Base-by-base conservation (phyloP, 2,113 vertebrate species). In the Leuciscus idus region DNA sequence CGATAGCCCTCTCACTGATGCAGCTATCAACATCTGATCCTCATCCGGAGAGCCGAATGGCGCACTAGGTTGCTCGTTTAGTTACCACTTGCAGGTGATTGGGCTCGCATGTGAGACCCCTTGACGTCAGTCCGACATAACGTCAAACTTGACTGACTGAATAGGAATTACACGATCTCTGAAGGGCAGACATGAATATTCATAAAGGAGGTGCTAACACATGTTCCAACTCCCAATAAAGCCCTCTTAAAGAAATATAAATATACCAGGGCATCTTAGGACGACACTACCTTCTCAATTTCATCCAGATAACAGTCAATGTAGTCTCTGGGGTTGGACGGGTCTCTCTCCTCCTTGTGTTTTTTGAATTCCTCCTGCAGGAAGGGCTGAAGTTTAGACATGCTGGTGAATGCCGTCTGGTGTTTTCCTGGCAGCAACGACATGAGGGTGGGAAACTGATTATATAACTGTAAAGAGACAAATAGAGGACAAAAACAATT, bases 271-370 rank as follows among this genome's bases (percentile, higher is more conserved):
- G 15, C 39, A 62, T 81, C 78, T 10, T 46, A n/a, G 55, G 21
- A 61, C 55, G 28, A 62, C 21, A 26, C 10, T 83, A 86, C 85
- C 85, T 75, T 75, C 43, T 86, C 78, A 12, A 82, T 86, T 62
- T 86, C 78, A 11, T 86, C 68, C 68, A 86, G 70, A 50, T 86
- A 86, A 36, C 85, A 86, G 85, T 86, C 85, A 10, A 82, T 82
- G 57, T 86, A 86, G 26, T 86, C 85, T 75, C 79, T 74, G 43
- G 85, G 85, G 55, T 26, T 30, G 57, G 57, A n/a, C 4, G 78
- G 64, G 70, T 86, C 48, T 62, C 85, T 82, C 39, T 86, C 78
- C 43, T 62, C 78, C 36, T 28, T 75, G 70, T 86, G 85, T 50
- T 50, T 74, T 11, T 21, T 15, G 21, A 86, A 75, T 64, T 86